These are phyloP conservation scores for Epistrophe eligans DNA, from an alignment of 2,888 invertebrate species.

Conservation along the genomic window DNA sequence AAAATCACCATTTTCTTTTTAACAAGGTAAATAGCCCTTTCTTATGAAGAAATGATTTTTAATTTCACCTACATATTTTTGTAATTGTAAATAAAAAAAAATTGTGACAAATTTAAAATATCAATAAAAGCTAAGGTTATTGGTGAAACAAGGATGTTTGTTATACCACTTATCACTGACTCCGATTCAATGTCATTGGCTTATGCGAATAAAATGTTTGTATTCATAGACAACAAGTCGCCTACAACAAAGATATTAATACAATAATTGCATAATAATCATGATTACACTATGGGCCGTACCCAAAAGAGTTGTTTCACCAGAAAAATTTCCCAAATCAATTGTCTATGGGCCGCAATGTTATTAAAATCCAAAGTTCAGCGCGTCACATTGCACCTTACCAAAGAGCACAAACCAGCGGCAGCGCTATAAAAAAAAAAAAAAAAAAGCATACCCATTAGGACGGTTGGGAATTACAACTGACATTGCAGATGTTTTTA, in stretches of 20 bases:
- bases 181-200: constrained; percentile 60
- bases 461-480: constrained; percentile 37
- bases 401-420: constrained; percentile 3
- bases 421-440: background rate
- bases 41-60: too few species aligned
- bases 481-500: constrained; percentile 20
- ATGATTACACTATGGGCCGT: constrained; percentile 20
- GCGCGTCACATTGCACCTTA: constrained; percentile 48
- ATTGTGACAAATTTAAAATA: background rate
- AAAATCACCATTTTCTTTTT: too few species aligned
- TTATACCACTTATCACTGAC: constrained; percentile 21
- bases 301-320: constrained; percentile 45
- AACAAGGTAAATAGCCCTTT: too few species aligned
- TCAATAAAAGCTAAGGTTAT: background rate
- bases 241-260: constrained; percentile 24
- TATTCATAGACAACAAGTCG: constrained; percentile 30
- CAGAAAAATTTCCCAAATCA: constrained; percentile 51
- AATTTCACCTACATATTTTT: too few species aligned
- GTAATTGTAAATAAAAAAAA: too few species aligned
- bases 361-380: constrained; percentile 39
- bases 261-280: constrained; percentile 57
- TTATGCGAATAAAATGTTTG: constrained; percentile 40
- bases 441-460: constrained; percentile 15
- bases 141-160: constrained; percentile 6
- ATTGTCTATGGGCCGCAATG: constrained; percentile 12